A percentile compares a stretch with the other conserved stretches of the same genome.
Conservation (phyloP, 1,140 invertebrate genomes). For the Trinorchestia longiramus region DNA sequence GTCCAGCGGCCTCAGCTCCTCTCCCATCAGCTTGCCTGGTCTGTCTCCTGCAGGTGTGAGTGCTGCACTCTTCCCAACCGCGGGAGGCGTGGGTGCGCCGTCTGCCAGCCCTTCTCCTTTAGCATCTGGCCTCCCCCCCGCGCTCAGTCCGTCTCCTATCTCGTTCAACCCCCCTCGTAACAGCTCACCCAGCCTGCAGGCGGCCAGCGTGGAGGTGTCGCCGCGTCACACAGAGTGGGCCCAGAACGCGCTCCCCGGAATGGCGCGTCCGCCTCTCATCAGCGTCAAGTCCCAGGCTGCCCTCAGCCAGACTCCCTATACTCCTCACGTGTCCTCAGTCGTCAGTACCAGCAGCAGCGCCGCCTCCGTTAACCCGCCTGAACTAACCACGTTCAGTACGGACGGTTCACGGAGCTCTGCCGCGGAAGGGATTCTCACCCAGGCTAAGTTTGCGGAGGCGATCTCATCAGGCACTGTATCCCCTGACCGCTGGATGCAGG, state of each 20-base stretch:
- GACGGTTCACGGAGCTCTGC: background rate
- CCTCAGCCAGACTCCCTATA: slow-evolving; percentile 10
- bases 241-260: slow-evolving; percentile 28
- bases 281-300: slow-evolving; percentile 45
- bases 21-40: slow-evolving; percentile 27
- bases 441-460: slow-evolving; percentile 31
- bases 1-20: background rate
- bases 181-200: slow-evolving; percentile 3
- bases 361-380: background rate
- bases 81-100: background rate
- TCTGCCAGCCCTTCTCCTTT: slow-evolving; percentile 32
- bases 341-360: slow-evolving; percentile 3
- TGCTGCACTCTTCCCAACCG: background rate
- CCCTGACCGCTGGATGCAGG: slow-evolving; percentile 35
- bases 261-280: slow-evolving; percentile 33
- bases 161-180: slow-evolving; percentile 32
- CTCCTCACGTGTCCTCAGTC: background rate
- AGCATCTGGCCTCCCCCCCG: background rate
- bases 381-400: background rate
- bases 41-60: background rate
- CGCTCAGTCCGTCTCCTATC: slow-evolving; percentile 11
- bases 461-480: slow-evolving; percentile 31
- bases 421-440: slow-evolving; percentile 4
- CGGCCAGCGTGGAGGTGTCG: slow-evolving; percentile 41
- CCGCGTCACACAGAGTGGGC: slow-evolving; percentile 40